Percentiles rank a stretch among this genome's conserved stretches.
Conservation (phyloP, 1,140 invertebrate species). For the Acromyrmex heyeri region DNA sequence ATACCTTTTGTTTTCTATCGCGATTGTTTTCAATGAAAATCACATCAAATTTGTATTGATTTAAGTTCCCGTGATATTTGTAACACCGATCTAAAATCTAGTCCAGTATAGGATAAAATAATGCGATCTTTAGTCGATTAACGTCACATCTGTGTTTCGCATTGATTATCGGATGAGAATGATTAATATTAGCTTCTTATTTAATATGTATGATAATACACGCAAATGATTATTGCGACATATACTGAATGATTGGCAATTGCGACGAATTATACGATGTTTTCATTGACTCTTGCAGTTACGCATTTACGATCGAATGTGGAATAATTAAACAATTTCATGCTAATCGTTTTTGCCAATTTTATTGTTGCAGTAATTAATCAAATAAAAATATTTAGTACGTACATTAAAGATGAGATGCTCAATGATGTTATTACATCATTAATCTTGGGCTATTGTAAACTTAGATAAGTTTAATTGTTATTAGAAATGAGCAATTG, state of each 20-base stretch:
- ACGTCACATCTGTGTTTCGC: neutral
- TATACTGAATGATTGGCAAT: neutral
- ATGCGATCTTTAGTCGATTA: neutral
- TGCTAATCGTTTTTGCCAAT: conserved; percentile 26
- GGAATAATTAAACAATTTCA: neutral
- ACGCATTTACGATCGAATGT: neutral
- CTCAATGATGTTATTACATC: conserved; percentile 10
- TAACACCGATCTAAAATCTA: conserved; percentile 39
- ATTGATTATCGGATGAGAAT: neutral
- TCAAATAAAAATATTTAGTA: conserved; percentile 17
- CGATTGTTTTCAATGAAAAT: neutral
- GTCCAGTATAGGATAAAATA: conserved; percentile 27
- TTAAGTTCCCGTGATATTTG: neutral
- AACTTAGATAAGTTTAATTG: neutral
- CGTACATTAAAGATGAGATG: conserved; percentile 3
- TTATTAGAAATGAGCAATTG: conserved; percentile 6
- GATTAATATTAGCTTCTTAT: neutral
- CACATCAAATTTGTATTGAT: neutral
- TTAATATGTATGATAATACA: neutral
- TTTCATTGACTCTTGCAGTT: neutral
- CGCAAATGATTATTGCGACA: neutral
- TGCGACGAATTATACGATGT: neutral
- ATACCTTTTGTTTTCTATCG: neutral
- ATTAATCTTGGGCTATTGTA: neutral
- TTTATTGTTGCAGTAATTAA: neutral